Base-by-base conservation (phyloP, 1,140 invertebrate species). In the Drosophila sucinea region DNA sequence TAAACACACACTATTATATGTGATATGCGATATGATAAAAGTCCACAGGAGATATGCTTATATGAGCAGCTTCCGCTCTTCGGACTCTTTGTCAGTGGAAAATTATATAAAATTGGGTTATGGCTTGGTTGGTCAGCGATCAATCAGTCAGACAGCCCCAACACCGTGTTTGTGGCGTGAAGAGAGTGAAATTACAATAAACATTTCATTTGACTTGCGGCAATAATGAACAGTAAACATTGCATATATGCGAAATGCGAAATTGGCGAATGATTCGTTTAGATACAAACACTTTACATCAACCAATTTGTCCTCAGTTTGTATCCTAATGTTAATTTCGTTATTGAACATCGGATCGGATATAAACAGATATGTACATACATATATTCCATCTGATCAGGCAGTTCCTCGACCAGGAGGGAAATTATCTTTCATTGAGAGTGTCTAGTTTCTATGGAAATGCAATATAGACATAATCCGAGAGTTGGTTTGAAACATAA, bases 11-110 rank as follows among this genome's bases (percentile, higher is more conserved):
- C 32, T 33, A 33, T 33, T 5, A 41, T 41, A 47, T 47, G 44
- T 47, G 44, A 47, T 47, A 47, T 47, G 44, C 44, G 44, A 47
- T 63, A 30, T 60, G 47, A 40, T 60, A 38, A 41, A 60, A 57
- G 40, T 54, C 17, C 55, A 72, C 62, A 72, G 81, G 83, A 86
- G 83, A 86, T 83, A 86, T 86, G 83, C 84, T 70, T 40, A 66
- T 83, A 87, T 86, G 83, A 86, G 83, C 83, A 86, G 83, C 83
- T 86, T 86, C 83, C 83, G 83, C 76, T 73, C 68, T 55, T 29
- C 32, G 35, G 40, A 23, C 17, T 38, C 32, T 25, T 60, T 63
- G 76, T 61, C 71, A 75, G 35, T 71, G 56, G 71, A 63, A 82
- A 82, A 81, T 78, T 70, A 73, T 79, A 79, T 64, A 76, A 83